Evolutionary conservation across 2,113 vertebrate genomes (phyloP), one percentile per base, ranked within the genome.

Genomic region (Balaeniceps rex): DNA sequence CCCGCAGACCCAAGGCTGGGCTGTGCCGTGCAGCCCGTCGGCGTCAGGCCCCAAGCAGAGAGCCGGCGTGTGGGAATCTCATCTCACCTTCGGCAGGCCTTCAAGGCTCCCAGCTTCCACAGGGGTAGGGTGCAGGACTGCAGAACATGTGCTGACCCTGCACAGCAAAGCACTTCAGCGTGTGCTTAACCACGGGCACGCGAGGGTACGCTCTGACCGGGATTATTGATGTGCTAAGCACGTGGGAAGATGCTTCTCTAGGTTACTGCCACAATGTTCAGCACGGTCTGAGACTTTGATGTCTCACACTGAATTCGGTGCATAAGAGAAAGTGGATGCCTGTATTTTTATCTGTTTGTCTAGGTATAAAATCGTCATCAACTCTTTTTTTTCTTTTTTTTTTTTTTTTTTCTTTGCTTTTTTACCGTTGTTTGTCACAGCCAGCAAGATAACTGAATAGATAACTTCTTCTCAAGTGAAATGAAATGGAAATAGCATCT

Each of bases 381-480:
- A 47, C 36, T 78, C 6, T 55, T 34, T 65, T n/a, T 21, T 31
- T 23, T 18, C 40, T 34, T 23, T 23, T 10, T 34, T 49, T 31
- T 25, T 25, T 36, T 22, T 60, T 29, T 26, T 7, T 2, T 24
- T 64, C 52, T 71, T 14, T 44, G 42, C 46, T 75, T 64, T 91
- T 92, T 93, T 63, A 55, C 74, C 95, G 40, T 57, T 82, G 75
- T 78, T 82, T 87, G 46, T 75, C 47, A 64, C 72, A 77, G 85
- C 77, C 83, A 93, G 65, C 22, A 64, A 77, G 68, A n/a, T 79
- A 94, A 90, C 75, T 65, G 92, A 96, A 93, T 64, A 90, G 66
- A 61, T 90, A 92, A 74, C 74, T 90, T 92, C 88, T 93, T 92
- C 95, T 96, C 94, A 83, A 82, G 94, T 86, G 61, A 96, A 97